These are phyloP conservation scores for Caenorhabditis latens DNA, from an alignment of 1,140 invertebrate species.

Conservation along the genomic window DNA sequence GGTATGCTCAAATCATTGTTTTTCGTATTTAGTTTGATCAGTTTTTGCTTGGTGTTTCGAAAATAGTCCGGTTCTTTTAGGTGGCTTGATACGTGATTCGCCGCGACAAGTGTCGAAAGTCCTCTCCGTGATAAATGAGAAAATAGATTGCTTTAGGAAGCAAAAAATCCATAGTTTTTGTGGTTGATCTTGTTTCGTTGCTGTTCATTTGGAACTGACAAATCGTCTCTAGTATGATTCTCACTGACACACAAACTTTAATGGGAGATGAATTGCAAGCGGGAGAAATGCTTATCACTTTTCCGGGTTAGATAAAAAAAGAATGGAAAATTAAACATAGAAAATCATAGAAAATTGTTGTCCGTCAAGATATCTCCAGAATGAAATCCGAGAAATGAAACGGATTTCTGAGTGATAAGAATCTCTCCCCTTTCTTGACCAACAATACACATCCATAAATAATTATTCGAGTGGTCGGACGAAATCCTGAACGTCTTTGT, in stretches of 20 bases:
- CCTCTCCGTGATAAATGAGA: background rate
- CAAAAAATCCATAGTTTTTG: background rate
- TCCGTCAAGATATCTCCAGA: background rate
- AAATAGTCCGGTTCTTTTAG: background rate
- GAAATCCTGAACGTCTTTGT: background rate
- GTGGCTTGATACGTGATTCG: constrained; percentile 24
- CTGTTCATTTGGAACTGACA: background rate
- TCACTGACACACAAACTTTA: too few species aligned
- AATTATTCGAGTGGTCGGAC: background rate
- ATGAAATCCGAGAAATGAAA: background rate
- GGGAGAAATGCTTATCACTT: constrained; percentile 18
- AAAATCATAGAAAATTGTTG: background rate
- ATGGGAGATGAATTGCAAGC: background rate
- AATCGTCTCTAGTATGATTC: constrained; percentile 48
- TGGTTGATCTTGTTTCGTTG: constrained; percentile 33
- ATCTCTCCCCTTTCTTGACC: background rate
- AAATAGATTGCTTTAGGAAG: background rate
- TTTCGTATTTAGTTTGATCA: constrained; percentile 45
- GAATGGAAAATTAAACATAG: background rate
- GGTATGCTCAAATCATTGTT: background rate
- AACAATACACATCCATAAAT: constrained; percentile 10
- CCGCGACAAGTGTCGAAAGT: background rate
- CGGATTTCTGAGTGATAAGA: too few species aligned
- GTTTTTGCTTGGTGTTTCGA: background rate
- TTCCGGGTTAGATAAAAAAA: constrained; percentile 39